A percentile compares a stretch with the other conserved stretches of the same genome.
These are phyloP conservation scores for Smutsia temminckii DNA, from an alignment of 2,797 vertebrate genomes.

Conservation along the genomic window DNA sequence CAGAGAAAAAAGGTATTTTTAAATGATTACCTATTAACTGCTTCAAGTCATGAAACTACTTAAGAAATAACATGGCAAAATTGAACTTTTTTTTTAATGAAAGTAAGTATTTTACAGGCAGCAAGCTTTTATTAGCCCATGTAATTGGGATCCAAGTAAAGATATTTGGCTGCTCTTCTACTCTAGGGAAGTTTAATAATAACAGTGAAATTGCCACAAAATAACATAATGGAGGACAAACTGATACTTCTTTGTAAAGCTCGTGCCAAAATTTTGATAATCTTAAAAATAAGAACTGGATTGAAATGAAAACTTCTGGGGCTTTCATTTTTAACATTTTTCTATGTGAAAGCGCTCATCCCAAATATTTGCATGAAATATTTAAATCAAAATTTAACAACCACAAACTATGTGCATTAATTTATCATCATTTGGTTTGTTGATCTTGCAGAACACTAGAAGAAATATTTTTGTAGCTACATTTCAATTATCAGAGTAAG, in stretches of 20 bases:
- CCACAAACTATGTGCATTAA: background rate
- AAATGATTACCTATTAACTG: background rate
- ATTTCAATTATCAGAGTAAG: background rate
- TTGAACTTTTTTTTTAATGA: background rate
- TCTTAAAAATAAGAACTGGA: background rate
- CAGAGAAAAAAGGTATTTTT: background rate
- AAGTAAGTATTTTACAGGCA: background rate
- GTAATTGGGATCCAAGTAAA: background rate
- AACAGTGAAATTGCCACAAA: conserved; percentile 6
- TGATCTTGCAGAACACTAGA: background rate
- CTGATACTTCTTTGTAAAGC: background rate
- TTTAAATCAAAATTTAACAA: background rate
- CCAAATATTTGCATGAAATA: background rate
- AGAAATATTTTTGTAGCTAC: background rate
- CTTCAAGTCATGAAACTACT: background rate
- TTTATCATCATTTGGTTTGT: background rate
- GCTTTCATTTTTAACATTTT: conserved; percentile 8
- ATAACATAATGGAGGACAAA: background rate
- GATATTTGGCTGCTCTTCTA: background rate
- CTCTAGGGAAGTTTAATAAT: background rate
- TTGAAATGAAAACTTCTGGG: background rate
- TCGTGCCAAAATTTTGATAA: background rate
- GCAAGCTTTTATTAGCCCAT: background rate
- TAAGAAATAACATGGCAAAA: background rate
- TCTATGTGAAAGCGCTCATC: background rate